Evolutionary conservation across 2,113 vertebrate genomes (phyloP), one percentile per base, ranked within the genome.

Genomic region (Okapia johnstoni): DNA sequence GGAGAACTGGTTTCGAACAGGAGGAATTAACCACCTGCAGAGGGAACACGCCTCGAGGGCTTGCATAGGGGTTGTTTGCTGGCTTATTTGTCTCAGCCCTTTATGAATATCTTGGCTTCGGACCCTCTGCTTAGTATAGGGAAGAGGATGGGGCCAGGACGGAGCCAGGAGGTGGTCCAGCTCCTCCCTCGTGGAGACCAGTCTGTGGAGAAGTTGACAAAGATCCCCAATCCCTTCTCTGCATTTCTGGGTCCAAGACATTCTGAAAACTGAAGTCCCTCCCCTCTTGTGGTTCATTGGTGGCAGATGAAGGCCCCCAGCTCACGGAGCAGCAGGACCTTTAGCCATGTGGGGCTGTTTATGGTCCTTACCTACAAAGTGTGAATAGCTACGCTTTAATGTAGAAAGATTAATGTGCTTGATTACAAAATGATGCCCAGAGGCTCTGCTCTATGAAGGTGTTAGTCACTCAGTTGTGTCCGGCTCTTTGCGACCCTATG

Each of bases 391-490:
- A 40, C 2, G 2, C 54, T 61, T 85, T 54, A 90, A n/a, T 5
- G 21, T 46, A 26, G 54, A 46, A 52, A 19, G 21, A 28, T 30
- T 7, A 10, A 19, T 2, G 14, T 46, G 26, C 84, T 46, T 63
- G 50, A 40, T 48, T 70, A 66, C 4, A 19, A 77, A 86, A 15
- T 9, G 33, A 40, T 25, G 6, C 50, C 30, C 88, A 79, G 94
- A 60, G n/a, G 2, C n/a, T 21, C 16, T n/a, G 23, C 11, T n/a
- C 43, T 28, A 12, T 70, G 66, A 70, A 70, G 63, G n/a, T 1
- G 10, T 6, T 6, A 40, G n/a, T 2, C 0, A 2, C 66, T 70
- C 66, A 23, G 66, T 1, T 12, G 10, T 6, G n/a, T 40, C 19
- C 0, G 19, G 66, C n/a, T 40, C 66, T 70, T 70, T 40, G 66